phyloP scores from a whole-genome alignment of 2,888 invertebrate genomes.

The Dilophus febrilis region DNA sequence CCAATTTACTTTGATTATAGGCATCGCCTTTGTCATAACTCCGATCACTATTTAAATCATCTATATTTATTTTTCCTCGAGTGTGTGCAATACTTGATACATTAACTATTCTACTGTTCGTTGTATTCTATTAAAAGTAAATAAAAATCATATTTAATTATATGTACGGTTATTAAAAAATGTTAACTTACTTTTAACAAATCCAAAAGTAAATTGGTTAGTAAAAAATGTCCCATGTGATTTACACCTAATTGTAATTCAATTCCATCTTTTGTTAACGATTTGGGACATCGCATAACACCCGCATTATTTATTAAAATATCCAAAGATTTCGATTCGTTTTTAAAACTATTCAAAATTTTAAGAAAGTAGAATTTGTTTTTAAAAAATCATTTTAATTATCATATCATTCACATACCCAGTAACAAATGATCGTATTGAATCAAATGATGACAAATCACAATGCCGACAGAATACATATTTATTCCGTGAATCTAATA shows the following conservation, averaged over 20 bases:
- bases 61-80: slow-evolving; percentile 43
- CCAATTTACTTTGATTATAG: slow-evolving; percentile 66
- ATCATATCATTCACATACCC: slow-evolving; percentile 15
- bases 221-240: slow-evolving; percentile 45
- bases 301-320: slow-evolving; percentile 70
- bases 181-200: slow-evolving; percentile 47
- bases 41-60: slow-evolving; percentile 49
- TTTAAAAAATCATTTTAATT: slow-evolving; percentile 21
- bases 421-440: slow-evolving; percentile 47
- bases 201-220: slow-evolving; percentile 57
- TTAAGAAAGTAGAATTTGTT: neutral
- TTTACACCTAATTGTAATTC: slow-evolving; percentile 69
- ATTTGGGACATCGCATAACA: slow-evolving; percentile 50
- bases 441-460: slow-evolving; percentile 55
- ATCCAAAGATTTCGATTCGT: slow-evolving; percentile 46
- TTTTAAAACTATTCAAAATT: slow-evolving; percentile 24
- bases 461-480: slow-evolving; percentile 57
- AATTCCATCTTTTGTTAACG: slow-evolving; percentile 58
- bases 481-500: slow-evolving; percentile 49
- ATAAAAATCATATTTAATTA: neutral
- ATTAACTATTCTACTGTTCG: slow-evolving; percentile 53
- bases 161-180: no score
- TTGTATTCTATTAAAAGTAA: slow-evolving; percentile 31
- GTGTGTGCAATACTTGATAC: slow-evolving; percentile 49
- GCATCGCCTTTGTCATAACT: slow-evolving; percentile 45